Percentiles rank a stretch among this genome's conserved stretches.
These are phyloP conservation scores for Microtus pennsylvanicus DNA, from an alignment of 2,113 vertebrate species.

Conservation along the genomic window DNA sequence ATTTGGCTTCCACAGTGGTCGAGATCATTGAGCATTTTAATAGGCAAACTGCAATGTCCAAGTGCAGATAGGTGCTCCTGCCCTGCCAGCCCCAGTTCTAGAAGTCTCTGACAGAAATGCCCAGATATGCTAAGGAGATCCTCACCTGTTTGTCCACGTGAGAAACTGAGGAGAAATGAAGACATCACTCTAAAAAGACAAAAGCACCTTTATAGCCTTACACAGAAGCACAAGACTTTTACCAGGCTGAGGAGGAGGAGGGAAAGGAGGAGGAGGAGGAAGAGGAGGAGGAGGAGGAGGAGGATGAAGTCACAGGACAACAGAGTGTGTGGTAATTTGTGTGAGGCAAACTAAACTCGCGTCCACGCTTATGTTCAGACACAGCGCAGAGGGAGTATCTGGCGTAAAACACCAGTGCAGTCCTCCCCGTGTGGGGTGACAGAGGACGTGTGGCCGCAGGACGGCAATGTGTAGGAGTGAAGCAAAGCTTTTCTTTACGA, in stretches of 20 bases:
- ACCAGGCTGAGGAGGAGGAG: background rate
- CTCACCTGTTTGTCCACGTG: background rate
- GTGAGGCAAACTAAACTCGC: background rate
- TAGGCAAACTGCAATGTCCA: background rate
- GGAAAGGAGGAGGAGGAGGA: background rate
- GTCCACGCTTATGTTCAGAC: background rate
- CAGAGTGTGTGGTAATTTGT: background rate
- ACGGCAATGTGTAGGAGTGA: background rate
- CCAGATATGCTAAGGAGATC: background rate
- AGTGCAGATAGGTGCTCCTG: background rate
- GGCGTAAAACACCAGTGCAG: background rate
- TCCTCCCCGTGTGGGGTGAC: background rate
- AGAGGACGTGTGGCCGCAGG: no score
- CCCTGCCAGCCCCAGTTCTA: background rate
- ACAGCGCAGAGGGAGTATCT: background rate
- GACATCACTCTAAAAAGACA: background rate
- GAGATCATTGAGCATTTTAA: background rate
- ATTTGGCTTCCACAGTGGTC: background rate
- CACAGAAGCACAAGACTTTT: constrained; percentile 34
- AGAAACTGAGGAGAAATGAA: constrained; percentile 4
- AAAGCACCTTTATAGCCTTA: background rate
- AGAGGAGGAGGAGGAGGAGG: background rate
- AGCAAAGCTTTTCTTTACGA: background rate
- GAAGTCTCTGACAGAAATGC: background rate
- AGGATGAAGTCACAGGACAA: background rate